Evolutionary conservation across 2,797 vertebrate species (phyloP), one percentile per base, ranked within the genome.

Genomic region (Poeciliopsis infans): DNA sequence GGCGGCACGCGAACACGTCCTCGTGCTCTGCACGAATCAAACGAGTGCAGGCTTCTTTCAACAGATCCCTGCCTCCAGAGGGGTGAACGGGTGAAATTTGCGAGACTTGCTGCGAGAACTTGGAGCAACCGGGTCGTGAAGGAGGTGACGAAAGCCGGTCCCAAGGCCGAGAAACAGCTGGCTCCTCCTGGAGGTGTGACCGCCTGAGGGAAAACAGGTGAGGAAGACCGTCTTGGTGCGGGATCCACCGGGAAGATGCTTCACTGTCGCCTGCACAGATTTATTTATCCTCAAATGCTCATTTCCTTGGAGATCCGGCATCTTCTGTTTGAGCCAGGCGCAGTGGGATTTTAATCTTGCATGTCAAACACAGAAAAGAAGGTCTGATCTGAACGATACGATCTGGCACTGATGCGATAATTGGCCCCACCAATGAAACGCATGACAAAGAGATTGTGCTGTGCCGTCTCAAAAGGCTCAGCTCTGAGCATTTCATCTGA

Each of bases 401-500:
- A 88, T 85, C 76, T 47, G 2, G 5, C 23, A 64, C 18, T 68
- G 74, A 84, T 87, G 68, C 61, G 47, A 77, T 85, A 77, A 88
- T 85, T 73, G 41, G 72, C 51, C 13, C 76, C 74, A 75, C 66
- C 46, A 84, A 68, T 5, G 72, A 74, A 85, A 79, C 49, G 70
- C 61, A 31, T 31, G 69, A 87, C 79, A 83, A 53, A 57, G 70
- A 77, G 47, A 73, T 79, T 78, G 59, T 57, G 68, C 77, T 83
- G 75, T 79, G 64, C 20, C 0, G 76, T 85, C 87, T 86, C 87
- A 2, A 36, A 82, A 51, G 85, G 76, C 68, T 86, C 77, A 75
- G 68, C 86, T 80, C 79, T 43, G 72, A 81, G 76, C 79, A 81
- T 90, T 83, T 86, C 72, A 86, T 90, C 79, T 89, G 74, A 89